Percentiles rank a stretch among this genome's conserved stretches.
Conservation (phyloP, 2,113 vertebrate species). For the Galeopterus variegatus region DNA sequence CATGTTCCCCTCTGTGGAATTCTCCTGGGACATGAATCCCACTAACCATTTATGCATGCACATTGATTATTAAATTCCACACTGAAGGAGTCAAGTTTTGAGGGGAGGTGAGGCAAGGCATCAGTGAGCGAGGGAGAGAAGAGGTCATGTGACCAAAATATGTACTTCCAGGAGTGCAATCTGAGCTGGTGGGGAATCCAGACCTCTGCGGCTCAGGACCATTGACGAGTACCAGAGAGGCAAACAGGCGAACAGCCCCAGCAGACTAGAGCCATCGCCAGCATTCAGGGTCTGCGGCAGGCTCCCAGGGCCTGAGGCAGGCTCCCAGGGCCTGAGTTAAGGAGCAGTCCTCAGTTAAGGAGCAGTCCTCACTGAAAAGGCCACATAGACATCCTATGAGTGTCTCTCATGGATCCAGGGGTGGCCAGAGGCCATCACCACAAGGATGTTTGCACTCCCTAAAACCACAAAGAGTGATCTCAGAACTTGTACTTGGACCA, state of each 20-base stretch:
- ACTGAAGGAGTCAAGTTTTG: background rate
- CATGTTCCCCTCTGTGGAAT: fast-evolving
- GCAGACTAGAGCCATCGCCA: fast-evolving
- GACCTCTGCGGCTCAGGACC: background rate
- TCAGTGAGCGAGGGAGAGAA: background rate
- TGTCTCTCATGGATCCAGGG: fast-evolving
- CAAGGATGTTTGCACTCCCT: fast-evolving
- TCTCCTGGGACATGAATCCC: background rate
- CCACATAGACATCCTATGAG: background rate
- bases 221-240: fast-evolving
- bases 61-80: background rate
- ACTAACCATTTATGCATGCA: fast-evolving
- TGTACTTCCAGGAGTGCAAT: background rate
- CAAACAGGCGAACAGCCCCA: fast-evolving
- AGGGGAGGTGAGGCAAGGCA: fast-evolving
- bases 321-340: no score
- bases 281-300: background rate
- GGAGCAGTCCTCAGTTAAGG: background rate
- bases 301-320: no score
- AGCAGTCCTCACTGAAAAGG: background rate
- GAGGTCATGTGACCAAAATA: background rate
- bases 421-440: fast-evolving
- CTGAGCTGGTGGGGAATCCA: fast-evolving
- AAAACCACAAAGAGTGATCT: fast-evolving
- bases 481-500: fast-evolving